phyloP scores from a whole-genome alignment of 1,140 invertebrate species.

The Macrotrachela quadricornifera region DNA sequence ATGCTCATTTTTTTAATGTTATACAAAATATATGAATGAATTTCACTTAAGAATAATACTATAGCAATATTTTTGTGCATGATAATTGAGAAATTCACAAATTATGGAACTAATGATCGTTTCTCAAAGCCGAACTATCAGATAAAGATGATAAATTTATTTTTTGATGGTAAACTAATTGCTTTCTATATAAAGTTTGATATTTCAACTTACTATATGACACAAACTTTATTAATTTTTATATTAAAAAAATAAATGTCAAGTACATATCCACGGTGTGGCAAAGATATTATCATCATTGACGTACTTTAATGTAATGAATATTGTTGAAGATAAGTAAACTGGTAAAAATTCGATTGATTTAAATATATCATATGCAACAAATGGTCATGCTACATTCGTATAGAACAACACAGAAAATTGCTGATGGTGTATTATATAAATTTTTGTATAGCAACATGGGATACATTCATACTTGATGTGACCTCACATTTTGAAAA shows the following conservation, averaged over 20 bases:
- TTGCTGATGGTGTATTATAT: constrained; percentile 95
- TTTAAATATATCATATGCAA: constrained; percentile 93
- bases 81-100: constrained; percentile 95
- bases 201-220: neutral
- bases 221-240: neutral
- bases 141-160: constrained; percentile 51
- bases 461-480: constrained; percentile 96
- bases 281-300: constrained; percentile 92
- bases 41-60: constrained; percentile 36
- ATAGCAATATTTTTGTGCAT: constrained; percentile 78
- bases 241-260: constrained; percentile 48
- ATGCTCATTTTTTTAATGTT: too few species aligned
- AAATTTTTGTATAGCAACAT: constrained; percentile 89
- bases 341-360: constrained; percentile 44
- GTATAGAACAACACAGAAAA: constrained; percentile 86
- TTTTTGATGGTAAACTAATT: constrained; percentile 45
- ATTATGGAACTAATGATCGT: constrained; percentile 82
- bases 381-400: constrained; percentile 91
- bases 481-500: constrained; percentile 44
- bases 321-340: constrained; percentile 71
- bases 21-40: neutral
- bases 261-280: constrained; percentile 59
- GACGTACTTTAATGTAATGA: constrained; percentile 91
- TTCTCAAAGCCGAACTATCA: constrained; percentile 62
- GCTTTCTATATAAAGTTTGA: constrained; percentile 13